Conservation (phyloP, 2,113 vertebrate species). For the Campylomormyrus numenius region DNA sequence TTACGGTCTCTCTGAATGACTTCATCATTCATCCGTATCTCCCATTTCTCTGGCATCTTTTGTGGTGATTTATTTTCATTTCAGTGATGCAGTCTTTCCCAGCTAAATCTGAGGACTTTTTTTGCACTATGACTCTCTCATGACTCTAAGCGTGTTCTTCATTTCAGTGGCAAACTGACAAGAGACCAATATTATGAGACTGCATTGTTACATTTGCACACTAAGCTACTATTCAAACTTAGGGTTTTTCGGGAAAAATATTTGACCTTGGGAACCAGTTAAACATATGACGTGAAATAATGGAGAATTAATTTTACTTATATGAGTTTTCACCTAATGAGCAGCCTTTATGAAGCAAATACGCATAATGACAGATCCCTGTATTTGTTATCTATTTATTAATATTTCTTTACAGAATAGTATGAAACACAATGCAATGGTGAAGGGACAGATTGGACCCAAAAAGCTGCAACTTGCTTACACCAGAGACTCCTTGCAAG, state of each 20-base stretch:
- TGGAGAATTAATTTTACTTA: neutral
- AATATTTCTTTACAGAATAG: neutral
- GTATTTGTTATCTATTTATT: neutral
- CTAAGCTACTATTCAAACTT: neutral
- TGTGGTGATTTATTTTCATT: neutral
- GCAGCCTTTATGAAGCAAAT: neutral
- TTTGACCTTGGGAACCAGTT: neutral
- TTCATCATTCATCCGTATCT: neutral
- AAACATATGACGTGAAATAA: neutral
- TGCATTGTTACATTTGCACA: neutral
- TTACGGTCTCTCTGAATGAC: neutral
- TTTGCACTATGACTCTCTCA: neutral
- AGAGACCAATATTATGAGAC: neutral
- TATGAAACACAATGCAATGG: neutral
- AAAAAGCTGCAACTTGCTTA: neutral
- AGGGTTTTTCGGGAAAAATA: neutral
- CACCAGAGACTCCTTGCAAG: neutral
- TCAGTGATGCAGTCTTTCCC: neutral
- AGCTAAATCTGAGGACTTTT: neutral
- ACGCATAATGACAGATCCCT: neutral
- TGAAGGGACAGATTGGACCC: neutral
- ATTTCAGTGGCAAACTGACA: neutral
- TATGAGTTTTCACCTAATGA: neutral
- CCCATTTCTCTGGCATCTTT: neutral
- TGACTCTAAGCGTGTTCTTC: neutral